Conservation (phyloP, 2,888 invertebrate species). For the Pocota personata region DNA sequence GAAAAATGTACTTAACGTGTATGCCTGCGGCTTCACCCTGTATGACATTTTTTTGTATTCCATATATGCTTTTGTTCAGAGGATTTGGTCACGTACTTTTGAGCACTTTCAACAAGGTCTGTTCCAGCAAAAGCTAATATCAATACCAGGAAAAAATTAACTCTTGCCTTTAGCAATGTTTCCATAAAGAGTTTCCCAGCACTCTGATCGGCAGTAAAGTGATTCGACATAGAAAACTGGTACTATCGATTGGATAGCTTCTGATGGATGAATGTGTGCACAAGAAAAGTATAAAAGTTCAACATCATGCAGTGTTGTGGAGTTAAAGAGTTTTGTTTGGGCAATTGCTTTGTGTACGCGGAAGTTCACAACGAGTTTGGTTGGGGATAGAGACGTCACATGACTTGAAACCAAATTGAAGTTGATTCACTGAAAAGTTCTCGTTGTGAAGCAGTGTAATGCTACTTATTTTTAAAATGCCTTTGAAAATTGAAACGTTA, state of each 20-base stretch:
- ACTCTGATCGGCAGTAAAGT: neutral
- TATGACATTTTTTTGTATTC: neutral
- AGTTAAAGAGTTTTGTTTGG: neutral
- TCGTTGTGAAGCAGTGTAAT: neutral
- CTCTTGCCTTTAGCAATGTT: neutral
- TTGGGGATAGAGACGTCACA: neutral
- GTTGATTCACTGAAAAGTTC: neutral
- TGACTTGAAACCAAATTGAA: constrained; percentile 2
- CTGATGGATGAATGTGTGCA: neutral
- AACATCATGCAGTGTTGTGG: neutral
- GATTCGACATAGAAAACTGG: neutral
- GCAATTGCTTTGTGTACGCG: neutral
- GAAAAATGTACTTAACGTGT: too few relatives aligned
- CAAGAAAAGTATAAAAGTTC: neutral
- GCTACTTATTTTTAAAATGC: neutral
- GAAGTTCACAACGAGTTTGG: neutral
- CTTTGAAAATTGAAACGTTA: neutral
- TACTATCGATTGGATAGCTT: neutral
- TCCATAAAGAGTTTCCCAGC: neutral
- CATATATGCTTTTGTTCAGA: neutral
- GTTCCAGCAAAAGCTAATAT: neutral
- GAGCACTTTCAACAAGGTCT: constrained; percentile 1
- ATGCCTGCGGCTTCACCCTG: neutral
- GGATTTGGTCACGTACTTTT: constrained; percentile 7
- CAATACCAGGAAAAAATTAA: constrained; percentile 1